Evolutionary conservation across 1,140 invertebrate genomes (phyloP), one percentile per base, ranked within the genome.

Genomic region (Arion vulgaris): DNA sequence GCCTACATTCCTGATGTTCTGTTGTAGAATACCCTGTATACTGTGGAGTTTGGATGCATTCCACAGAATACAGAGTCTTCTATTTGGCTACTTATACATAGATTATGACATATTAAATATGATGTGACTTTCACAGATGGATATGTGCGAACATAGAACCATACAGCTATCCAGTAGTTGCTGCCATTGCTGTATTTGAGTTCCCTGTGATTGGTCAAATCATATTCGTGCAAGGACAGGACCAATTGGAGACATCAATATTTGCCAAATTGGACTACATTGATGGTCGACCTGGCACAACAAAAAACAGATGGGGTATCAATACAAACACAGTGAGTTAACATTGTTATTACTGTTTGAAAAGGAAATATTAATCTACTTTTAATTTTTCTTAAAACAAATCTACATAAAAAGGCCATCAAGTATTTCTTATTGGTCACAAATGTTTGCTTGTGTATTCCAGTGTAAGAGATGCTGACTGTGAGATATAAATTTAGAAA

Each of bases 151-250:
- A 92, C 84, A 93, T 94, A 69, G 89, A 83, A 66, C 84, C 85
- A 82, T 23, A 85, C 72, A 34, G 84, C 86, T 34, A 83, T 0
- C 82, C 62, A n/a, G 39, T 92, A 79, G 85, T 88, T 11, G 91
- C 91, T 2, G 94, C 93, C 0, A 87, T 92, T 15, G 94, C 93
- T 0, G 93, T 87, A 45, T 94, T 94, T 85, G 88, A 91, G 17
- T 98, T 97, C 93, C 97, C 97, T 0, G 94, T 98, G 26, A 96
- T 97, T 19, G 97, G 97, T 0, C 93, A 95, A 84, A 95, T 98
- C 72, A 92, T 97, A 32, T 95, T 98, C 84, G 93, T 96, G n/a
- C 97, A 98, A 91, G 94, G 95, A 9, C 94, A 96, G 89, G 95
- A 95, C 0, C 95, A 95, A 93, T 94, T 95, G 81, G 97, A 98